Evolutionary conservation across 2,113 vertebrate genomes (phyloP).

Genomic region (Mus spicilegus): DNA sequence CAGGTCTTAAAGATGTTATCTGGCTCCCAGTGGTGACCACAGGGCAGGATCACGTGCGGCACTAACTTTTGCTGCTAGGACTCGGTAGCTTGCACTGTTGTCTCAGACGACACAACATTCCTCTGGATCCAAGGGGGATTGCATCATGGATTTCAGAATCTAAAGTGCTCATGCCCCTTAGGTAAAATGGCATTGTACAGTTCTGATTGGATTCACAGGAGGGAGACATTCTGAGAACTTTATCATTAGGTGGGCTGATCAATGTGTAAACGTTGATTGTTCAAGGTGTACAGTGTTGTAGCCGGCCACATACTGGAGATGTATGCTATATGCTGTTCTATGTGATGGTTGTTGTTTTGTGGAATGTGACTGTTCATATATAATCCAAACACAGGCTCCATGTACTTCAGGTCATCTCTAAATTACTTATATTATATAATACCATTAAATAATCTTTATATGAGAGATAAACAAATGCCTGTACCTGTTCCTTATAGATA

Average conservation of each 20-base stretch:
- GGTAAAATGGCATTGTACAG: neutral
- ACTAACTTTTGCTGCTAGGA: neutral
- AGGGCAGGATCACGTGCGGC: neutral
- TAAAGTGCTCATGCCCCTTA: neutral
- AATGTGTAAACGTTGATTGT: neutral
- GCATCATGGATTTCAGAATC: neutral
- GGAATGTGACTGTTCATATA: neutral
- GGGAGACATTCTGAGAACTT: neutral
- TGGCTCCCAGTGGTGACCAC: neutral
- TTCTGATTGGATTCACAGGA: neutral
- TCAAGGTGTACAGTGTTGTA: neutral
- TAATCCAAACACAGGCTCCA: neutral
- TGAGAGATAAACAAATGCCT: neutral
- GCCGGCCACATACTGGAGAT: neutral
- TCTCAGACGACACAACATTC: neutral
- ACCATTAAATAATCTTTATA: neutral
- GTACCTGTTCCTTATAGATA: neutral
- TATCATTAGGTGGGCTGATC: neutral
- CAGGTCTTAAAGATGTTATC: neutral
- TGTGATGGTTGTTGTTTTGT: neutral
- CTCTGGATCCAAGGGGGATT: neutral
- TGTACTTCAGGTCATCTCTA: neutral
- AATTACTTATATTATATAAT: neutral
- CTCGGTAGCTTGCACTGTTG: neutral
- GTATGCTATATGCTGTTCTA: neutral